Evolutionary conservation across 2,797 vertebrate genomes (phyloP), one percentile per base, ranked within the genome.

Genomic region (Urophycis tenuis): DNA sequence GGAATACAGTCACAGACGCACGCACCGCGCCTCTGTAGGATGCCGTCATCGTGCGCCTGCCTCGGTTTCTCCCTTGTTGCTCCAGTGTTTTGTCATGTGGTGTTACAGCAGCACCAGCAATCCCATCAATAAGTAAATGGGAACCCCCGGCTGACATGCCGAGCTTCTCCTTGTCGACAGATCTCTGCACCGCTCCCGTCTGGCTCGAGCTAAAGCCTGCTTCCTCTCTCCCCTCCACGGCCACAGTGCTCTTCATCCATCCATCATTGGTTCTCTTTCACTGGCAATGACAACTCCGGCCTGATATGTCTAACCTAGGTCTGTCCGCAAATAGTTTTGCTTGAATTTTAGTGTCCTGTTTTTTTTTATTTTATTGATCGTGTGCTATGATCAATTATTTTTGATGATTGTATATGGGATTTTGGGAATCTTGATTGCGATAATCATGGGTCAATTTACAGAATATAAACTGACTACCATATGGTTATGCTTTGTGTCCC

Each of bases 101-200:
- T 60, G 53, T n/a, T 1, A 22, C 49, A 25, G 53, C 22, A 12
- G 19, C 17, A 22, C 17, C 45, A 8, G n/a, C n/a, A n/a, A 4
- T 25, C n/a, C 53, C 79, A 84, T 90, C 77, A 89, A 90, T 90
- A 87, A 89, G 89, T 90, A 76, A 89, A 89, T 87, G 90, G 88
- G 76, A 88, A 81, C 85, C 85, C 78, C 80, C 34, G 64, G 80
- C 72, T 77, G 80, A 74, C 79, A 76, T 76, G 83, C 83, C 81
- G 76, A 75, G 53, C 53, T n/a, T 9, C 81, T 77, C 76, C 67
- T 74, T 74, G 73, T 82, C 83, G 77, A 74, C 84, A 88, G 76
- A 83, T 89, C 80, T 80, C 80, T 86, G 76, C 85, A 80, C 79
- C 67, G 64, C 78, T 72, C 60, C 74, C 49, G 0, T 75, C 72